Conservation (phyloP, 2,113 vertebrate species). For the Suncus etruscus region DNA sequence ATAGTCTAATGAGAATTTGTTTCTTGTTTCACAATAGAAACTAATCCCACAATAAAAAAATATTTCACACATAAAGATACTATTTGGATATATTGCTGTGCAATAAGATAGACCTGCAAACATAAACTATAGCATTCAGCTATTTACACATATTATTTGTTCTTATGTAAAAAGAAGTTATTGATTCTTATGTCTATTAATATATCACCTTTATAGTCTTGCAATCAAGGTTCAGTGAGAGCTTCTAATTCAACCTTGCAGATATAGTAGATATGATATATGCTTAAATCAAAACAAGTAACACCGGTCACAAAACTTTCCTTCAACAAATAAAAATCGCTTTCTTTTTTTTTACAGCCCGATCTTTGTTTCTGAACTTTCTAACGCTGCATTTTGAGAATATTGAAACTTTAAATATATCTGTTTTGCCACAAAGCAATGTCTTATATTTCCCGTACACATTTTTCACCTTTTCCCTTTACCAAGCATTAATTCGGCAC, state of each 20-base stretch:
- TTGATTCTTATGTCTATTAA: conserved; percentile 59
- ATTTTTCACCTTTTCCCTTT: conserved; percentile 12
- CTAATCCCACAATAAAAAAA: background rate
- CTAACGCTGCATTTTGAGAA: background rate
- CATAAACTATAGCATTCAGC: conserved; percentile 38
- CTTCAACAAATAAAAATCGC: conserved; percentile 43
- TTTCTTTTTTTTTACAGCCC: background rate
- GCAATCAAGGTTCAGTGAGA: conserved; percentile 41
- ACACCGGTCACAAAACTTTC: background rate
- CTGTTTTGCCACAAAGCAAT: background rate
- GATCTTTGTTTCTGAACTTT: background rate
- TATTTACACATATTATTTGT: conserved; percentile 59
- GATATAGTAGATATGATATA: conserved; percentile 61
- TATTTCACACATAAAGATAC: conserved; percentile 31
- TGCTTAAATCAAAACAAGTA: conserved; percentile 51
- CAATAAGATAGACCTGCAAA: conserved; percentile 39
- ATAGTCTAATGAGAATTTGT: conserved; percentile 14
- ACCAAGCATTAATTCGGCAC: conserved; percentile 41
- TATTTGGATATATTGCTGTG: background rate
- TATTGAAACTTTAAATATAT: conserved; percentile 1
- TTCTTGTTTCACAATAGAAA: conserved; percentile 27
- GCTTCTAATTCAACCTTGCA: conserved; percentile 71
- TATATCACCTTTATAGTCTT: conserved; percentile 71
- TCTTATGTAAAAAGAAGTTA: conserved; percentile 64
- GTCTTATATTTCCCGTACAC: background rate